Evolutionary conservation across 2,797 vertebrate species (phyloP).

Genomic region (Chelonia mydas): DNA sequence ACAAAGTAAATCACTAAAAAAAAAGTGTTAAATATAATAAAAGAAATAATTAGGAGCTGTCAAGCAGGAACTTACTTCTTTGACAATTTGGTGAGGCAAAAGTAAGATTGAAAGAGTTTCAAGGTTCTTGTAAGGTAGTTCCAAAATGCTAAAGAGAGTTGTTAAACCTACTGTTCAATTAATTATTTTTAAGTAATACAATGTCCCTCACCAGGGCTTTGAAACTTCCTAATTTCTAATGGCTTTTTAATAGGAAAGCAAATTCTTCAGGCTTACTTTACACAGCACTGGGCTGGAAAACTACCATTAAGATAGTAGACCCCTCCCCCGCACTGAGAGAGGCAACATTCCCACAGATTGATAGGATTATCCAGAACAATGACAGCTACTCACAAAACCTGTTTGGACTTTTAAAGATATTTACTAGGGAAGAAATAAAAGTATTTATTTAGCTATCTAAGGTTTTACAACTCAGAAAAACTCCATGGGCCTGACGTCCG

Average conservation of each 20-base stretch:
- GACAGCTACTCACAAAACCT: not conserved
- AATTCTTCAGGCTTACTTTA: not conserved
- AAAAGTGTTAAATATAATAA: not conserved
- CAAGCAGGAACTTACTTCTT: not conserved
- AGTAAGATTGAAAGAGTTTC: not conserved
- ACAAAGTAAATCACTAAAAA: not conserved
- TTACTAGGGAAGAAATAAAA: too few species aligned
- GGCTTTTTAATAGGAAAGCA: not conserved
- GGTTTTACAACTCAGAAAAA: not conserved
- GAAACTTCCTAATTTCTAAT: not conserved
- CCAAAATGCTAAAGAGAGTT: not conserved
- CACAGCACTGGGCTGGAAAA: not conserved
- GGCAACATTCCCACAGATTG: not conserved
- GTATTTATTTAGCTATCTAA: not conserved
- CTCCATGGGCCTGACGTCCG: accelerated
- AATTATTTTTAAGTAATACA: not conserved
- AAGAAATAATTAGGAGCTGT: not conserved
- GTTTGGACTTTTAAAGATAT: not conserved
- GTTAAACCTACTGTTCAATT: not conserved
- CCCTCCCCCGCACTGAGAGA: not conserved
- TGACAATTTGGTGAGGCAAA: not conserved
- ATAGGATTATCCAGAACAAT: not conserved
- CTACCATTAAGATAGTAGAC: not conserved
- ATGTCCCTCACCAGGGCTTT: not conserved
- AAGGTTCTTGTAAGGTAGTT: not conserved